Conservation (phyloP, 2,888 invertebrate species). For the Tethea ocularis region DNA sequence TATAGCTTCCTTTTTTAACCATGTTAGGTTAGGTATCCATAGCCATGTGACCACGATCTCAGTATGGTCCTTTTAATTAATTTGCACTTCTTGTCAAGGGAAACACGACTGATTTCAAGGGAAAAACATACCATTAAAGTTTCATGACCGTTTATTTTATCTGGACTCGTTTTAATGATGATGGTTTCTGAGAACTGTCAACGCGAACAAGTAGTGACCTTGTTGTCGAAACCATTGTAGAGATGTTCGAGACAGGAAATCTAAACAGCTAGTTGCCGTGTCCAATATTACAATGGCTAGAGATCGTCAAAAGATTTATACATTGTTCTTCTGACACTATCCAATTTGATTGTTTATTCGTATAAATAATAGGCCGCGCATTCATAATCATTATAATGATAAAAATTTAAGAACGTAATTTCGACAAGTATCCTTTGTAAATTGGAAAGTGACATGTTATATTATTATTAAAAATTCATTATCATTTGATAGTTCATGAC, state of each 20-base stretch:
- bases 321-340: too few species aligned
- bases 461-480: too few species aligned
- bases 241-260: constrained; percentile 17
- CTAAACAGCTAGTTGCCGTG: constrained; percentile 23
- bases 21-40: too few species aligned
- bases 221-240: background rate
- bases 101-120: too few species aligned
- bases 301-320: constrained; percentile 22
- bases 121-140: background rate
- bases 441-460: too few species aligned
- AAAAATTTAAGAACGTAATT: too few species aligned
- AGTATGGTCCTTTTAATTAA: constrained; percentile 9
- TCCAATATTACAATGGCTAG: constrained; percentile 27
- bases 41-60: too few species aligned
- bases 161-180: background rate
- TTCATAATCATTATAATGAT: background rate
- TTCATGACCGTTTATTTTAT: background rate
- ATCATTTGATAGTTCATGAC: too few species aligned
- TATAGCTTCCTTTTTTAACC: constrained; percentile 2
- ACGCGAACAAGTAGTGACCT: background rate
- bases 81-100: constrained; percentile 15
- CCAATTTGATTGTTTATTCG: constrained; percentile 14
- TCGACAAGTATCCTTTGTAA: too few species aligned
- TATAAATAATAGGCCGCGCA: background rate
- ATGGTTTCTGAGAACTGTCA: background rate